Evolutionary conservation across 2,797 vertebrate species (phyloP).

Genomic region (Adelosebastes latens): DNA sequence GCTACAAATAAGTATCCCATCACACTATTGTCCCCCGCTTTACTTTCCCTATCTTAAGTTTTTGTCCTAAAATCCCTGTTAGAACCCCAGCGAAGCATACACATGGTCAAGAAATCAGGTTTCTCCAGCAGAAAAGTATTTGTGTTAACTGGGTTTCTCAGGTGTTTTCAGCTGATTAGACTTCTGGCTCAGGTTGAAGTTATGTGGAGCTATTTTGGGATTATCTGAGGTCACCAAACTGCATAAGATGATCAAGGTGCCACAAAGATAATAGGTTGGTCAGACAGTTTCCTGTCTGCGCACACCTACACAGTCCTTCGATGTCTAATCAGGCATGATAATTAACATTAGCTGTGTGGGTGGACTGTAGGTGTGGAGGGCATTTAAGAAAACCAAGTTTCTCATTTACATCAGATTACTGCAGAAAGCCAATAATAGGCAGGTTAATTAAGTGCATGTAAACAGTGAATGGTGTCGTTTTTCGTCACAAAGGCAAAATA

Average conservation of each 20-base stretch:
- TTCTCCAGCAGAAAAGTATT: neutral
- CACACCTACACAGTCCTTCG: neutral
- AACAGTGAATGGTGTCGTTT: neutral
- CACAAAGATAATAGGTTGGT: neutral
- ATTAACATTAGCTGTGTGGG: constrained; percentile 11
- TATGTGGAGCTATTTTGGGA: neutral
- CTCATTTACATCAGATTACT: constrained; percentile 1
- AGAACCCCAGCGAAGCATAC: neutral
- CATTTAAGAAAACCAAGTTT: constrained; percentile 4
- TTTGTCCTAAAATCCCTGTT: neutral
- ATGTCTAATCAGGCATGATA: constrained; percentile 6
- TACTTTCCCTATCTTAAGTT: no score
- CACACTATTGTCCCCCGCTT: neutral
- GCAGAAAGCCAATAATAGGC: neutral
- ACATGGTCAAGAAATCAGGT: neutral
- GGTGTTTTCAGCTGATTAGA: neutral
- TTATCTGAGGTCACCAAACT: neutral
- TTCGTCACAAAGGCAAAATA: neutral
- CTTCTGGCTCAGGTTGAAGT: neutral
- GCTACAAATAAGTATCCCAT: neutral
- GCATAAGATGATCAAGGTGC: neutral
- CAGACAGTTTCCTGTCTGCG: neutral
- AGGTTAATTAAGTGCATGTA: neutral
- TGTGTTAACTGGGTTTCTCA: neutral
- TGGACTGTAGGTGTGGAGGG: neutral